Evolutionary conservation across 2,888 invertebrate species (phyloP), one percentile per base, ranked within the genome.

Genomic region (Dichetophora obliterata): DNA sequence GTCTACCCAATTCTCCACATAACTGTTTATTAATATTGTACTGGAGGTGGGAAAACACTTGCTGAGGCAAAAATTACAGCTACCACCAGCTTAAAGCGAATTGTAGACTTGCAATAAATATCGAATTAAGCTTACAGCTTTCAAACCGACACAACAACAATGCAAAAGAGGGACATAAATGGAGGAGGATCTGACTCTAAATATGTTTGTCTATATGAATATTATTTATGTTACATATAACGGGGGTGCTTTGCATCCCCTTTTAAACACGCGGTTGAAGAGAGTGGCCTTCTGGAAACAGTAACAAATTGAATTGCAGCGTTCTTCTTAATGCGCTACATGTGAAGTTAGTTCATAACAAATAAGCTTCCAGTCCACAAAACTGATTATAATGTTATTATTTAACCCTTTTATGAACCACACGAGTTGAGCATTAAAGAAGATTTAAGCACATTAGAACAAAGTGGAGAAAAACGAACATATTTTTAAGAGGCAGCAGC

Each of bases 291-390:
- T 11, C 2, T 68, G 68, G 50, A 68, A 68, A 50, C 48, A 68
- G 22, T 50, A 68, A 68, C 50, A 68, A 68, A 68, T 68, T 68
- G 50, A 68, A 68, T 50, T 68, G 68, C 43, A 11, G n/a, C 48
- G 22, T 27, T 19, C 43, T 63, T 37, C 34, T 34, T 65, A 65
- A 65, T 63, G 63, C 34, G 27, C n/a, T n/a, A 27, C 4, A 2
- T 24, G 24, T 11, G 59, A 59, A 24, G 11, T 19, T 8, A 54
- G 54, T 27, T 24, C 22, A 27, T 19, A 22, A 54, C 54, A 54
- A 54, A 54, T 19, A 54, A 54, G 22, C 22, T 54, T 54, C 54
- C 19, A 9, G 22, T 54, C 22, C 19, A 54, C 22, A 54, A 43
- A 11, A 43, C 43, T 43, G 43, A 43, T 43, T 43, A 43, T 37